Evolutionary conservation across 2,797 vertebrate species (phyloP).

Genomic region (Sebastes nivosus): DNA sequence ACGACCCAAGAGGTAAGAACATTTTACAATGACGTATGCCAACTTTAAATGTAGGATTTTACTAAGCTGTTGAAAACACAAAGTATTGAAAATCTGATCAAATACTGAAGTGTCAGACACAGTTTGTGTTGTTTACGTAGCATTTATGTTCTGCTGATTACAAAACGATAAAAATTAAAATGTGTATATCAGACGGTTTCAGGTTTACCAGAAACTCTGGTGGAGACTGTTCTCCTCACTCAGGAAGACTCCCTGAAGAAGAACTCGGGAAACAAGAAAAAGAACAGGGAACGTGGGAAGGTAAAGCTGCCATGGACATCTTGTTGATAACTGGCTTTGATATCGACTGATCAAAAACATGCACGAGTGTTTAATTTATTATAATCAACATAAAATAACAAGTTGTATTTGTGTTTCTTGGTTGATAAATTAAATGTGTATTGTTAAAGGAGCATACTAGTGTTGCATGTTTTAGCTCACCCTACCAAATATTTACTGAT

Average conservation of each 20-base stretch:
- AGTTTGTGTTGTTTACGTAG: not conserved
- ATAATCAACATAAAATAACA: conserved; percentile 13
- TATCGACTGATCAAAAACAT: not conserved
- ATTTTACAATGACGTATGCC: not conserved
- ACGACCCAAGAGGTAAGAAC: conserved; percentile 64
- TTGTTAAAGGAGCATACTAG: conserved; percentile 9
- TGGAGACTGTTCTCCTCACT: conserved; percentile 64
- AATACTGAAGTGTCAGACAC: not conserved
- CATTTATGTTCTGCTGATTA: not conserved
- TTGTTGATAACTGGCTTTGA: not conserved
- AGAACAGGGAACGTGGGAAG: conserved; percentile 81
- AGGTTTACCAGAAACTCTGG: conserved; percentile 55
- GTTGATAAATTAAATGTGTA: not conserved
- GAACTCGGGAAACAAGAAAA: conserved; percentile 77
- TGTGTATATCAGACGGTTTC: conserved; percentile 61
- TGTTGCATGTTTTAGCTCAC: conserved; percentile 45
- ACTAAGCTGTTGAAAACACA: not conserved
- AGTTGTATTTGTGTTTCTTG: not conserved
- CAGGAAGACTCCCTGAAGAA: conserved; percentile 74
- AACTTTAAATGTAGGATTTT: not conserved
- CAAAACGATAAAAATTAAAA: not conserved
- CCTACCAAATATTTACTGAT: not conserved
- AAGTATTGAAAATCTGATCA: not conserved
- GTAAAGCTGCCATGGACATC: conserved; percentile 53
- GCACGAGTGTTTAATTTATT: not conserved